Conservation (phyloP, 2,888 invertebrate genomes). For the Monochamus alternatus region DNA sequence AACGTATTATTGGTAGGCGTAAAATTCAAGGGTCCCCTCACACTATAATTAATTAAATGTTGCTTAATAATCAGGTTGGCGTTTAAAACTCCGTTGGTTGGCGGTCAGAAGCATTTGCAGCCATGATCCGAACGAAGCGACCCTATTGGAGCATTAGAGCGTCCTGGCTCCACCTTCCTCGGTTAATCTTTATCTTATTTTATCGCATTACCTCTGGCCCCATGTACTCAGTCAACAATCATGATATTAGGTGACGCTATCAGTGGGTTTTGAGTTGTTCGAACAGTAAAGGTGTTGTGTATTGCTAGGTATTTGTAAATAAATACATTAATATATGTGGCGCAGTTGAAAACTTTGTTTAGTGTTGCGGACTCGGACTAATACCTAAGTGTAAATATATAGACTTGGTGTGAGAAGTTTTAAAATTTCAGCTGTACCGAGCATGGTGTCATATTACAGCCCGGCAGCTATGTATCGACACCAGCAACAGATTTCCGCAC, state of each 20-base stretch:
- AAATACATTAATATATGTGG: background rate
- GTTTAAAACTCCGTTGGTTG: constrained; percentile 50
- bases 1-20: constrained; percentile 43
- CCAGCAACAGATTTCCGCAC: constrained; percentile 68
- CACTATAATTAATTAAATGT: constrained; percentile 56
- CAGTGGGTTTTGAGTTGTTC: constrained; percentile 32
- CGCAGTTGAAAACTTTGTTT: background rate
- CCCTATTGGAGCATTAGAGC: constrained; percentile 57
- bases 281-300: constrained; percentile 25
- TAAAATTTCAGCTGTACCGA: constrained; percentile 12
- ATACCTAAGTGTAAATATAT: constrained; percentile 6
- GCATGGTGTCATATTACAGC: constrained; percentile 84
- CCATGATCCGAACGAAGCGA: constrained; percentile 59
- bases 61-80: constrained; percentile 52
- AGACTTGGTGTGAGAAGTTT: background rate
- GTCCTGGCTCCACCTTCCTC: constrained; percentile 49
- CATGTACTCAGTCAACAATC: constrained; percentile 37
- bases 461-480: constrained; percentile 76
- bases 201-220: constrained; percentile 12
- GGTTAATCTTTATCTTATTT: constrained; percentile 47
- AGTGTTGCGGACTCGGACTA: background rate
- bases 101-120: constrained; percentile 56
- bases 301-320: constrained; percentile 14
- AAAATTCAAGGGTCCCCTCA: constrained; percentile 39
- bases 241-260: constrained; percentile 47